Evolutionary conservation across 1,140 invertebrate genomes (phyloP).

Genomic region (Drosophila punjabiensis): DNA sequence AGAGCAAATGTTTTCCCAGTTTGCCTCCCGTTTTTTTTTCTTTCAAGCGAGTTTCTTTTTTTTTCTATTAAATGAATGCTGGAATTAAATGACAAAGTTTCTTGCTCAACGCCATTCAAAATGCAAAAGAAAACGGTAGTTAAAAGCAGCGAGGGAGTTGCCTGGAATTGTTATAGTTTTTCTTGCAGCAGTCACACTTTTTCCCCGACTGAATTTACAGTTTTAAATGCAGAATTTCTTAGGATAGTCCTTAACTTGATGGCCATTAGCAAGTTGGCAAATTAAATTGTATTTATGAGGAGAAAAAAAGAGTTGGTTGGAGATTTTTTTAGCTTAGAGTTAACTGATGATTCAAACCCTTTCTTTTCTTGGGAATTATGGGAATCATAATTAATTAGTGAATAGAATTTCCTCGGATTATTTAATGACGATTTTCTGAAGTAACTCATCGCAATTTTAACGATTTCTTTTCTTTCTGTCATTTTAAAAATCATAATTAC

Average conservation of each 20-base stretch:
- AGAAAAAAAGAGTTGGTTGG: not conserved
- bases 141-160: constrained; percentile 12
- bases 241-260: not conserved
- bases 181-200: constrained; percentile 1
- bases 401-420: not conserved
- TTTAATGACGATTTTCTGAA: not conserved
- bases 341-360: not conserved
- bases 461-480: not conserved
- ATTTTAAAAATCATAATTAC: not conserved
- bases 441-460: no score
- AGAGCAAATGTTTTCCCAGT: constrained; percentile 40
- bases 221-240: constrained; percentile 29
- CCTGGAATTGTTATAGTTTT: constrained; percentile 14
- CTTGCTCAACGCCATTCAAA: constrained; percentile 17
- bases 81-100: constrained; percentile 34
- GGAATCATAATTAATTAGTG: not conserved
- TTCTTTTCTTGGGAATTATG: not conserved
- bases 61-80: constrained; percentile 7
- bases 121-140: constrained; percentile 22
- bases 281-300: constrained; percentile 3
- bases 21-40: not conserved
- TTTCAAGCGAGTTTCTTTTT: constrained; percentile 9
- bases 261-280: constrained; percentile 2
- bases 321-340: not conserved
- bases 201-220: not conserved